Base-by-base conservation (phyloP, 1,140 invertebrate species). In the Nasonia giraulti region DNA sequence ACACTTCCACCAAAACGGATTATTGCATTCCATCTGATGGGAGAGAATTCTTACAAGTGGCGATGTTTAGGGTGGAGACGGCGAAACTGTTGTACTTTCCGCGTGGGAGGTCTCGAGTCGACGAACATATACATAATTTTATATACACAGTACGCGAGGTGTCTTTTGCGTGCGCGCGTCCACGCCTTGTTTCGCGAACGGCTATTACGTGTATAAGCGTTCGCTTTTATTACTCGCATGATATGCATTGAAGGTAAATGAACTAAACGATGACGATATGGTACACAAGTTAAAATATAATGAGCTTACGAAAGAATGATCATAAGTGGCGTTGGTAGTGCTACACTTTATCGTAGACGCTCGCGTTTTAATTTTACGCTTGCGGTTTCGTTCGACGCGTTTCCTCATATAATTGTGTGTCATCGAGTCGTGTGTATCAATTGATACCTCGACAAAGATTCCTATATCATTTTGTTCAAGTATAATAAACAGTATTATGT, bases 21-120 rank as follows among this genome's bases (percentile, higher is more conserved):
- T 73, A 84, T 80, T 69, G 80, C 83, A 80, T 84, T 80, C 83
- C 68, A 80, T 75, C 23, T 17, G 31, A 33, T 50, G 73, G 82
- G 50, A 78, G 31, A 74, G 44, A n/a, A n/a, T n/a, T n/a, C n/a
- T n/a, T 73, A 55, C 17, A 55, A 83, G 27, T n/a, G 33, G 31
- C 17, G 47, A 17, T 62, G 20, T 47, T 20, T 31, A 82, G 68
- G 27, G 27, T 47, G 27, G 50, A 71, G 27, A 69, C n/a, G 20
- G 3, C 20, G 23, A 44, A 31, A 33, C 17, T n/a, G 6, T 80
- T 40, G 20, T 31, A 73, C 50, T 69, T 80, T 7, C 6, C 11
- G 55, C 20, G 55, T n/a, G 55, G n/a, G 55, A n/a, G 17, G 17
- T 62, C 55, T 20, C 55, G 20, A 62, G 55, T 62, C 17, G 20